Conservation (phyloP, 2,113 vertebrate genomes). For the Macrotis lagotis region DNA sequence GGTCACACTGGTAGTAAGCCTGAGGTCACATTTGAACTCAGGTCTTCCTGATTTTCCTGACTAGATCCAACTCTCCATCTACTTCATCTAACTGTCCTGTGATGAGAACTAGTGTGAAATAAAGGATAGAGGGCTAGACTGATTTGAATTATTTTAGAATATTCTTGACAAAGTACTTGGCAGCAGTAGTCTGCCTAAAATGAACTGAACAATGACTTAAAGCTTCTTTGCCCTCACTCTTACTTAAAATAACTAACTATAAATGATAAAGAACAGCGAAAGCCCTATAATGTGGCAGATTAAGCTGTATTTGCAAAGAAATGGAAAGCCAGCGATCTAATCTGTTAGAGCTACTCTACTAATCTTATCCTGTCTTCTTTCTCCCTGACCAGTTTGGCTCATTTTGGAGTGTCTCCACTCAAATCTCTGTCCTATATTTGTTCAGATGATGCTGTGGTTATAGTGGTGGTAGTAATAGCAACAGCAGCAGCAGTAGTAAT, state of each 20-base stretch:
- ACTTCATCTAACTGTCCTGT: background rate
- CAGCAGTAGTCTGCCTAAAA: constrained; percentile 19
- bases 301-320: background rate
- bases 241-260: constrained; percentile 11
- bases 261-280: background rate
- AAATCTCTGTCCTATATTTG: background rate
- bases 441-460: background rate
- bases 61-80: background rate
- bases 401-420: background rate
- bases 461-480: too few species aligned
- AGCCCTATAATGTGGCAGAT: too few species aligned
- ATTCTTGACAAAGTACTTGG: background rate
- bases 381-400: background rate
- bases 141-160: constrained; percentile 11
- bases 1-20: background rate
- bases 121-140: background rate
- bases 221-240: background rate
- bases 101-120: background rate
- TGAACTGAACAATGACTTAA: background rate
- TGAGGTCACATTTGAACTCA: background rate
- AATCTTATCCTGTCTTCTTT: background rate
- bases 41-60: background rate
- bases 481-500: too few species aligned
- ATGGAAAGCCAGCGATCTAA: background rate
- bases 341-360: background rate